phyloP scores from a whole-genome alignment of 2,888 invertebrate species.

The Pseudococcus longispinus region DNA sequence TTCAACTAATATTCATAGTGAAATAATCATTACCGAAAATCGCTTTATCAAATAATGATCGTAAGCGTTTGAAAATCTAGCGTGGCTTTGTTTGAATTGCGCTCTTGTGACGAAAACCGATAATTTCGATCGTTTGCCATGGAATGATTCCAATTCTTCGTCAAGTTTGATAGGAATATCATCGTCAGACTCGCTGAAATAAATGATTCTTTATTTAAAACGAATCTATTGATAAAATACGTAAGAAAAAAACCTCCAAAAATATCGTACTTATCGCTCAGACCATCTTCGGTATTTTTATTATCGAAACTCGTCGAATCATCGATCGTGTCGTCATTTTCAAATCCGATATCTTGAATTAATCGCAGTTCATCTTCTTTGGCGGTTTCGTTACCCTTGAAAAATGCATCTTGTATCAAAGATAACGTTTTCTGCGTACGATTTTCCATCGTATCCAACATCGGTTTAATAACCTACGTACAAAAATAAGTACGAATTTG shows the following conservation, averaged over 20 bases:
- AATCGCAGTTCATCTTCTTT: neutral
- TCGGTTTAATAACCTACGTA: slow-evolving; percentile 3
- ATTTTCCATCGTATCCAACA: neutral
- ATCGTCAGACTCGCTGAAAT: neutral
- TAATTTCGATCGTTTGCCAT: slow-evolving; percentile 33
- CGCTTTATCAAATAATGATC: slow-evolving; percentile 47
- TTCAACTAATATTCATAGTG: neutral
- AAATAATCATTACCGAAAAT: neutral
- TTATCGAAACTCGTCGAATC: neutral
- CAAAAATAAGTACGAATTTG: neutral
- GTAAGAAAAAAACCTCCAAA: neutral
- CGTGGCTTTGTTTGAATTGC: slow-evolving; percentile 25
- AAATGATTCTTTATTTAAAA: neutral
- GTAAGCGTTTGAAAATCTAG: slow-evolving; percentile 50
- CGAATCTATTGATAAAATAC: neutral
- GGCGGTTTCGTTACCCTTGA: neutral
- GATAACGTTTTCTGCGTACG: slow-evolving; percentile 6
- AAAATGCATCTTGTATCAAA: slow-evolving; percentile 35
- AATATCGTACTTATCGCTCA: neutral
- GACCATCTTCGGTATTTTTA: neutral
- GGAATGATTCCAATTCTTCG: neutral
- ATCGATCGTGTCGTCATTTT: neutral
- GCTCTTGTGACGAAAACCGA: slow-evolving; percentile 25
- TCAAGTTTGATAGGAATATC: neutral
- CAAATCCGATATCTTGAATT: neutral